Evolutionary conservation across 2,113 vertebrate genomes (phyloP).

Genomic region (Sinocyclocheilus rhinocerous): DNA sequence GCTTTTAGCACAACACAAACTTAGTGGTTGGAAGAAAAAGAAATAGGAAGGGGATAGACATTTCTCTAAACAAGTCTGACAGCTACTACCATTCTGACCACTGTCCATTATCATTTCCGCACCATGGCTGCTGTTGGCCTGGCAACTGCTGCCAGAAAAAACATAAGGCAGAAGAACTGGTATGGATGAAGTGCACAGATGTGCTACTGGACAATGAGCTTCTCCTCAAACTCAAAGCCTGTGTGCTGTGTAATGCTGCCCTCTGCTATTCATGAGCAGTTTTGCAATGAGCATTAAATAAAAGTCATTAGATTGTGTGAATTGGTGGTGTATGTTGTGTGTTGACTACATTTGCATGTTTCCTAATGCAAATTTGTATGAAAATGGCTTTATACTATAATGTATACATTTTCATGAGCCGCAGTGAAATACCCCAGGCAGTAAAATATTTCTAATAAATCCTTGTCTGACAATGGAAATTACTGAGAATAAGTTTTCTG

Average conservation of each 20-base stretch:
- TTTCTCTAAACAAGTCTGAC: constrained; percentile 63
- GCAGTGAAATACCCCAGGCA: neutral
- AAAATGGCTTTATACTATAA: neutral
- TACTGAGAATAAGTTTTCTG: neutral
- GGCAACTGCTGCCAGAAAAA: constrained; percentile 51
- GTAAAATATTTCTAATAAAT: neutral
- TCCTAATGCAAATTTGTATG: neutral
- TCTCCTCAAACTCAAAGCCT: constrained; percentile 7
- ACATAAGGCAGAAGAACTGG: constrained; percentile 35
- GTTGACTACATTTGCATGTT: neutral
- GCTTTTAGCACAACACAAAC: constrained; percentile 44
- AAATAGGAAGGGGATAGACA: constrained; percentile 53
- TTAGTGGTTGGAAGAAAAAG: constrained; percentile 41
- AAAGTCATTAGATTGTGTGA: neutral
- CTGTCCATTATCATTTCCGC: constrained; percentile 65
- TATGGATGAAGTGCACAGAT: constrained; percentile 24
- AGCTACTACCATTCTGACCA: constrained; percentile 57
- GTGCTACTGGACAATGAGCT: constrained; percentile 20
- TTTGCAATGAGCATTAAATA: constrained; percentile 38
- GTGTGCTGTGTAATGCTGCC: constrained; percentile 64
- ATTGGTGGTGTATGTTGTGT: neutral
- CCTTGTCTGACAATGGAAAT: neutral
- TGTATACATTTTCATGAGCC: neutral
- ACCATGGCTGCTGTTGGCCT: constrained; percentile 51
- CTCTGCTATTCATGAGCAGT: constrained; percentile 63